These are phyloP conservation scores for Psilopsiagon aymara DNA, from an alignment of 2,113 vertebrate genomes.

Conservation along the genomic window DNA sequence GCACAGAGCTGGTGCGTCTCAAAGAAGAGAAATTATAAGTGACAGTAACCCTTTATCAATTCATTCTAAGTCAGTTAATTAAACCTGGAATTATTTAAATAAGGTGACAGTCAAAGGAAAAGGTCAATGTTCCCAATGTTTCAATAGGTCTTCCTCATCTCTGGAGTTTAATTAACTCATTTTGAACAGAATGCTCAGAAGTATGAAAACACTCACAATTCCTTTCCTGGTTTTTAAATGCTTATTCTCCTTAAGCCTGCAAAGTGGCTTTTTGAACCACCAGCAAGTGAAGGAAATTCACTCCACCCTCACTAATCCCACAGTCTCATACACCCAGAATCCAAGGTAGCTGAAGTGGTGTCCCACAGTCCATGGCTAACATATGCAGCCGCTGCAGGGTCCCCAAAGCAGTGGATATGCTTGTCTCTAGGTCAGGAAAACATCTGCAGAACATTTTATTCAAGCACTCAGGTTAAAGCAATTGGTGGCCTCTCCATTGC, in stretches of 20 bases:
- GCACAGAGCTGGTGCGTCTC: background rate
- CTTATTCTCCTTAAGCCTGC: background rate
- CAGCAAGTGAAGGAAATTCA: background rate
- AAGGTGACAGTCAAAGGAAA: constrained; percentile 57
- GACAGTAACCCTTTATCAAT: constrained; percentile 54
- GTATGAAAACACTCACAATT: constrained; percentile 18
- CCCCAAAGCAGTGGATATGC: background rate
- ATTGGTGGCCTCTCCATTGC: background rate
- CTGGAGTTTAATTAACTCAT: constrained; percentile 67
- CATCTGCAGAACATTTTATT: background rate
- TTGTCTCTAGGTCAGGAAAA: background rate
- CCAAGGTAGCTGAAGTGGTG: background rate
- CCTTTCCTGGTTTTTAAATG: constrained; percentile 14
- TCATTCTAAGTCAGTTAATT: constrained; percentile 63
- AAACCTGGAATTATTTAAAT: constrained; percentile 65
- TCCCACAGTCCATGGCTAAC: background rate
- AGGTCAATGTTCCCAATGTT: constrained; percentile 42
- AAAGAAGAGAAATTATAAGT: constrained; percentile 52
- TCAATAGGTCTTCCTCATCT: constrained; percentile 49
- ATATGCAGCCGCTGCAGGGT: fast-evolving
- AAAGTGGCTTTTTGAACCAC: background rate
- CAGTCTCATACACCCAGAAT: background rate
- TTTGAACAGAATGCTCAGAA: constrained; percentile 27
- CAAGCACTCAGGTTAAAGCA: background rate
- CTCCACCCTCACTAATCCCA: background rate